Evolutionary conservation across 2,113 vertebrate species (phyloP).

Genomic region (Pangasianodon gigas): DNA sequence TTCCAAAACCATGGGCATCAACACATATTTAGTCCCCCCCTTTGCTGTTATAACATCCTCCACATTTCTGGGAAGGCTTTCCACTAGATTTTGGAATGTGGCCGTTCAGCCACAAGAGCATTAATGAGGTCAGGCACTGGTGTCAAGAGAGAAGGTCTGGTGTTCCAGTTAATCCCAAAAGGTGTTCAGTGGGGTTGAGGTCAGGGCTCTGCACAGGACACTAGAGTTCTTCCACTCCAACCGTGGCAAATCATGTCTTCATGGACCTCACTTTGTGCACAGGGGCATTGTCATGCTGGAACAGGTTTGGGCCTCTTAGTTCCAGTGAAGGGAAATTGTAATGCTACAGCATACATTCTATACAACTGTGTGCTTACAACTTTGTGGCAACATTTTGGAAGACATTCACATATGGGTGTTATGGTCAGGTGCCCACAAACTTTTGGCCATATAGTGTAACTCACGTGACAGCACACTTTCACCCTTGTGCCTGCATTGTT

Average conservation of each 20-base stretch:
- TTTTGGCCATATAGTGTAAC: not conserved
- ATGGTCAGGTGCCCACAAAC: not conserved
- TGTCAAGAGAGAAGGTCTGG: not conserved
- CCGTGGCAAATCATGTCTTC: not conserved
- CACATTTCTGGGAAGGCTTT: not conserved
- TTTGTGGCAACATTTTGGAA: not conserved
- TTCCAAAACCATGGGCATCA: not conserved
- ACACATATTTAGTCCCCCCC: not conserved
- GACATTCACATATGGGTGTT: not conserved
- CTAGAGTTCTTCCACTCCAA: not conserved
- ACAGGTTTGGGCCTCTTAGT: not conserved
- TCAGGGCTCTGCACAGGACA: not conserved
- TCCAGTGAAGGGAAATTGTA: not conserved
- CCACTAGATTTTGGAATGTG: not conserved
- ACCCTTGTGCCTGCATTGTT: not conserved
- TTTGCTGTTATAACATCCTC: not conserved
- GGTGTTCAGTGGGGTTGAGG: not conserved
- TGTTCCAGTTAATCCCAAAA: not conserved
- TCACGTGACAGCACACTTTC: not conserved
- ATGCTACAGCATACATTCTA: not conserved
- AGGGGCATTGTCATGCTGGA: not conserved
- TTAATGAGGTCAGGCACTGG: not conserved
- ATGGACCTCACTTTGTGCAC: not conserved
- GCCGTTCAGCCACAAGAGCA: not conserved
- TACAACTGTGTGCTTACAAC: not conserved